Base-by-base conservation (phyloP, 2,888 invertebrate genomes). In the Caenorhabditis zanzibari region DNA sequence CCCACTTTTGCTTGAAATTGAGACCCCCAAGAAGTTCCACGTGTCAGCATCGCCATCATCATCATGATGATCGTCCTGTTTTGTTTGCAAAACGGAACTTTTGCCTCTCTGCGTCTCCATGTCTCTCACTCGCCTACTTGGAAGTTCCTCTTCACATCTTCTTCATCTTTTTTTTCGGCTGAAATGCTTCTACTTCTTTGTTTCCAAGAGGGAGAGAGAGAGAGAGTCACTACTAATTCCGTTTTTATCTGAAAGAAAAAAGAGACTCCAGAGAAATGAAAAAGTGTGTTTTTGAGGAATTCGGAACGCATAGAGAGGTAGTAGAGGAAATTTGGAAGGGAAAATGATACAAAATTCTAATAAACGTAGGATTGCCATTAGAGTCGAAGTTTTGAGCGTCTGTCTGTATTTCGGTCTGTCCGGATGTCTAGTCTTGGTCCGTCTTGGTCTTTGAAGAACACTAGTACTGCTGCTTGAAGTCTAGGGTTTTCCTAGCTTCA, bases 181-280 rank as follows among this genome's bases (percentile, higher is more conserved):
- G 41, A 61, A 61, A 61, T 61, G 35, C 35, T 61, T 61, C 38
- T 54, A 6, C 54, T 54, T 22, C 22, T 61, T 61, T 61, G 61
- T 61, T 61, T 61, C 61, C 64, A 66, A 49, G 38, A n/a, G n/a
- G n/a, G n/a, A n/a, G n/a, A n/a, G n/a, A n/a, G n/a, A n/a, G n/a
- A n/a, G n/a, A 32, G 32, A 32, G 47, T 52, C 32, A 49, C 54
- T 38, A 52, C 54, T 68, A n/a, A n/a, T n/a, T 61, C 38, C 54
- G 32, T 68, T 54, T 35, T 54, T 54, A 32, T 68, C 68, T 54
- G 54, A 14, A 14, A 14, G 26, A 26, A 52, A n/a, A 22, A 10
- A 52, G 54, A 54, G 54, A 26, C 4, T 52, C 54, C 4, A 54
- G 26, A 54, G 54, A 54, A 54, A 54, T 3, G 26, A 14, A 12